These are phyloP conservation scores for Agriopis leucophaearia DNA, from an alignment of 2,888 invertebrate species.

Conservation along the genomic window DNA sequence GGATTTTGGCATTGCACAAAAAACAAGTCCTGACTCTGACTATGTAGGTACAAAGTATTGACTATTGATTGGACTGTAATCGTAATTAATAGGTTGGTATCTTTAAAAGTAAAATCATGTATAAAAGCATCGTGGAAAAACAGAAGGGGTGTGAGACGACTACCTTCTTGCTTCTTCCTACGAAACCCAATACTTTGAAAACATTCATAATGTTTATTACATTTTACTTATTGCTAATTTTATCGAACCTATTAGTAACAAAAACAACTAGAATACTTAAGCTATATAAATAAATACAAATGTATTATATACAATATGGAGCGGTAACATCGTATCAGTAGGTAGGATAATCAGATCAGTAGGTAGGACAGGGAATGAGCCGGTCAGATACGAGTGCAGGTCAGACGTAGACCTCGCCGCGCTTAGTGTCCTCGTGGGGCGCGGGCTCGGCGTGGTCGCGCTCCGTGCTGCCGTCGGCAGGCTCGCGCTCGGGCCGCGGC, in stretches of 20 bases:
- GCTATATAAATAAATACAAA: slow-evolving; percentile 3
- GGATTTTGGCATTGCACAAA: too few relatives aligned
- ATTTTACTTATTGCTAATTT: background rate
- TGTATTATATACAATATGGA: slow-evolving; percentile 6
- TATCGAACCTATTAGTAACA: slow-evolving; percentile 1
- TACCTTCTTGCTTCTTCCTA: background rate
- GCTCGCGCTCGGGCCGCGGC: slow-evolving; percentile 55
- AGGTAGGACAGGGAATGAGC: too few relatives aligned
- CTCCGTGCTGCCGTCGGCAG: slow-evolving; percentile 67
- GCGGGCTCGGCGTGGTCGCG: background rate
- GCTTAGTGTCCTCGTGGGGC: slow-evolving; percentile 63
- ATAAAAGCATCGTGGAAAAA: too few relatives aligned
- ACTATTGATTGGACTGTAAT: too few relatives aligned
- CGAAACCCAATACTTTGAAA: background rate
- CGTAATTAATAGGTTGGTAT: too few relatives aligned
- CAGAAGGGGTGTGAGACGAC: background rate
- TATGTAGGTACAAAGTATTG: too few relatives aligned
- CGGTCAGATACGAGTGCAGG: background rate
- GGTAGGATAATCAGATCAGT: background rate
- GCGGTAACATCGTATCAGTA: background rate
- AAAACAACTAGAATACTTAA: background rate
- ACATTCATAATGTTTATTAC: background rate
- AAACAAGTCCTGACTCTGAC: too few relatives aligned
- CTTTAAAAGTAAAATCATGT: rapidly evolving
- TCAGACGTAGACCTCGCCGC: slow-evolving; percentile 81